phyloP scores from a whole-genome alignment of 2,888 invertebrate species.

The Branchinecta sandiegonensis region DNA sequence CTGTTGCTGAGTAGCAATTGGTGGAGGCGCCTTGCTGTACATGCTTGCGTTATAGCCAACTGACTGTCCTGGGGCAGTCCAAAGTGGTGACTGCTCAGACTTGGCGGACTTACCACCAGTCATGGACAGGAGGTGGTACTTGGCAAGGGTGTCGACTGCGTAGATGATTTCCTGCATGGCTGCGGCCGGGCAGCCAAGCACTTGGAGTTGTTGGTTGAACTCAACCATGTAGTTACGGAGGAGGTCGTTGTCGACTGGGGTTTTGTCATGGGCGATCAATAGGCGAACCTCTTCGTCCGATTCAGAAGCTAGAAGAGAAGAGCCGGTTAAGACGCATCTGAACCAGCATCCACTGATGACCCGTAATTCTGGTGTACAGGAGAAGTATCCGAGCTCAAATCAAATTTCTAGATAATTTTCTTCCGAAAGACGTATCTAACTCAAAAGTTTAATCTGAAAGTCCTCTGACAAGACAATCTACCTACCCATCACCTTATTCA shows the following conservation, averaged over 20 bases:
- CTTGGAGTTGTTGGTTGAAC: conserved; percentile 1
- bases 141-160: background rate
- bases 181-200: background rate
- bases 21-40: too few species aligned
- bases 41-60: background rate
- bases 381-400: too few species aligned
- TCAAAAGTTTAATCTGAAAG: too few species aligned
- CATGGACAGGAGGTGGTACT: conserved; percentile 1
- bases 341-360: too few species aligned
- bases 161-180: background rate
- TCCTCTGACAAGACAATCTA: too few species aligned
- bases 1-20: too few species aligned
- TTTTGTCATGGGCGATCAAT: conserved; percentile 9
- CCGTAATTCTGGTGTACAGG: too few species aligned
- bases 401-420: too few species aligned
- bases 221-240: background rate
- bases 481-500: too few species aligned
- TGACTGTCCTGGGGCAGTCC: conserved; percentile 8
- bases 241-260: background rate
- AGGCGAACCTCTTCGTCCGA: background rate
- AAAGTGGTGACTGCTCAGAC: background rate
- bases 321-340: background rate
- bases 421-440: too few species aligned
- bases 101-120: background rate
- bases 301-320: background rate